Conservation (phyloP, 2,113 vertebrate genomes). For the Daubentonia madagascariensis region DNA sequence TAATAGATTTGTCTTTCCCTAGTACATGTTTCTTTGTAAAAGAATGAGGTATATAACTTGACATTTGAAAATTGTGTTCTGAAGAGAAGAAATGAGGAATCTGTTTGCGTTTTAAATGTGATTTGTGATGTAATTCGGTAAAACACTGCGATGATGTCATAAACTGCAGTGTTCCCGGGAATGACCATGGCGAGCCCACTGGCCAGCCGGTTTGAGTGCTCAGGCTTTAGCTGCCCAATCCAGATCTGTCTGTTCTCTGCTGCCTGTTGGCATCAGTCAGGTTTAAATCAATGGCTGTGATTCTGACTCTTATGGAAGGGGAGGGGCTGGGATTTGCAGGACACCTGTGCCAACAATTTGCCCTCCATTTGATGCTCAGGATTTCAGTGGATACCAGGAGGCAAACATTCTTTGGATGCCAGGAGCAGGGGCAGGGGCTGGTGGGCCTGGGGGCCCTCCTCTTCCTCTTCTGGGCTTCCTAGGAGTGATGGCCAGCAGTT, state of each 20-base stretch:
- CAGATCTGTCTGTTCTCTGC: background rate
- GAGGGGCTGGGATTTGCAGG: no score
- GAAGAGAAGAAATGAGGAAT: background rate
- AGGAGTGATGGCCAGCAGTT: background rate
- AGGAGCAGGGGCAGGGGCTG: no score
- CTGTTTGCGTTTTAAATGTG: background rate
- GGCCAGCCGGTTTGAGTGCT: no score
- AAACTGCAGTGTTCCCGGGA: fast-evolving
- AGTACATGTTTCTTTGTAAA: background rate
- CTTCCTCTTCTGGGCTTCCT: background rate
- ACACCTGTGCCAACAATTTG: background rate
- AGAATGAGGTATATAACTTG: background rate
- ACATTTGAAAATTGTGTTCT: background rate
- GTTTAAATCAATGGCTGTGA: background rate
- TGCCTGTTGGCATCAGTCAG: fast-evolving
- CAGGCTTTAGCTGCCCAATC: background rate
- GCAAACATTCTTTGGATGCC: background rate
- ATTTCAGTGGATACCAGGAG: background rate
- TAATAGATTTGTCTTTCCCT: background rate
- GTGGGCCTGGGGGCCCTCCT: fast-evolving
- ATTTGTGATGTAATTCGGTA: background rate
- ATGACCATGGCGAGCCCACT: background rate
- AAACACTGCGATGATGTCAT: background rate
- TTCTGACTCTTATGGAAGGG: background rate
- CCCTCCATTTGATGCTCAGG: no score